These are phyloP conservation scores for Syngnathus typhle DNA, from an alignment of 2,113 vertebrate genomes.

Conservation along the genomic window DNA sequence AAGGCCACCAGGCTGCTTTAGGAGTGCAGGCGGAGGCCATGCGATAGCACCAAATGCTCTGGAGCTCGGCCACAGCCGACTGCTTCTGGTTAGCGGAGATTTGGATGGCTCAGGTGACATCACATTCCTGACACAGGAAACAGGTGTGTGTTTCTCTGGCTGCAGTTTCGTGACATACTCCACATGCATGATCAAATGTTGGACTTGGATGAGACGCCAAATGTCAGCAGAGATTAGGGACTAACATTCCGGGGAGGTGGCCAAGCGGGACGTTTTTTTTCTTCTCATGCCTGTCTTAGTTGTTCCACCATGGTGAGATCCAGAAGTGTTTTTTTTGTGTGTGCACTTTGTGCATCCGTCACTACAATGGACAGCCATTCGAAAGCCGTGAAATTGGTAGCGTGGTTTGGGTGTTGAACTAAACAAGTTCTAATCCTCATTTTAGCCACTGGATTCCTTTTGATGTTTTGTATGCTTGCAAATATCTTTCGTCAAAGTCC, in stretches of 20 bases:
- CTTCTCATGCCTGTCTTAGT: not conserved
- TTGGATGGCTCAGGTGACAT: constrained; percentile 23
- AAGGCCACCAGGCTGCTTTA: constrained; percentile 32
- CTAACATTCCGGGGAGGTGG: constrained; percentile 59
- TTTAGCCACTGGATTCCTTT: not conserved
- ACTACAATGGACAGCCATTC: not conserved
- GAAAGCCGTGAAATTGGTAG: not conserved
- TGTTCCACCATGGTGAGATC: not conserved
- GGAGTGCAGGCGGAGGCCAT: constrained; percentile 28
- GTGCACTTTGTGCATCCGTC: not conserved
- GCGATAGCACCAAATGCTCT: constrained; percentile 24
- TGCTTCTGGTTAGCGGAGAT: constrained; percentile 36
- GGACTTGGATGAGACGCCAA: constrained; percentile 53
- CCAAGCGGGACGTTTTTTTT: not conserved
- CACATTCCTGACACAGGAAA: constrained; percentile 1
- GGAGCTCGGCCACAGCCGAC: constrained; percentile 12
- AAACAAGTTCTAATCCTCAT: not conserved
- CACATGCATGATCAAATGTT: constrained; percentile 24
- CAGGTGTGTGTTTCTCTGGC: not conserved
- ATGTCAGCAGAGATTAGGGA: constrained; percentile 66
- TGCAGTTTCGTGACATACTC: not conserved
- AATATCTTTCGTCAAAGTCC: not conserved
- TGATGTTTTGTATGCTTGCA: not conserved
- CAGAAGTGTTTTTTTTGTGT: not conserved
- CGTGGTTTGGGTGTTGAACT: not conserved